These are phyloP conservation scores for Ianthella basta DNA, from an alignment of 37 sponge, comb jelly and placozoan species.

Conservation along the genomic window DNA sequence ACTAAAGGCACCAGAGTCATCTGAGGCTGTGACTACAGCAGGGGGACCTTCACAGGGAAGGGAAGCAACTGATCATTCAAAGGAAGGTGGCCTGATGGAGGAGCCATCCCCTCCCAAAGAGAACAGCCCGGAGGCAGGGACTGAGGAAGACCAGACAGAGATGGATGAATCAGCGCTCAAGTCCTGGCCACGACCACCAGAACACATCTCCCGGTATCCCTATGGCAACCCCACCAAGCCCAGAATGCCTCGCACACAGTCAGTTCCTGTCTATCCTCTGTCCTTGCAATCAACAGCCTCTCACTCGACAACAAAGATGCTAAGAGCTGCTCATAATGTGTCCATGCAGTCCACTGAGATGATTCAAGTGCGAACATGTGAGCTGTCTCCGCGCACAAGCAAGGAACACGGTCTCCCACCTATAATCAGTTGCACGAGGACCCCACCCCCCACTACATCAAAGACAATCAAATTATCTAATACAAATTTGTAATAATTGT, in stretches of 20 bases:
- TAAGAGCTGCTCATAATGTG: neutral
- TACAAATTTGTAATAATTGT: neutral
- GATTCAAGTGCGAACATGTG: no score
- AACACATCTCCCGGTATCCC: slow-evolving; percentile 2
- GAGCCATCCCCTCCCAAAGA: no score
- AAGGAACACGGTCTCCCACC: no score
- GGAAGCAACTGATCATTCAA: no score
- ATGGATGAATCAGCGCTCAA: neutral
- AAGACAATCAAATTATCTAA: neutral
- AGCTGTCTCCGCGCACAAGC: no score
- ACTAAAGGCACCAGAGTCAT: no score
- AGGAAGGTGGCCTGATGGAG: no score
- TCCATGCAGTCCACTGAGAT: no score
- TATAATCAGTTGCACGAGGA: neutral
- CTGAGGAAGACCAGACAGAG: no score
- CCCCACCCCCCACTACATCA: neutral
- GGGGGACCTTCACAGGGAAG: no score
- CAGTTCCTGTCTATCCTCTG: neutral
- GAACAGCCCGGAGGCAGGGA: no score
- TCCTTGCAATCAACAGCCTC: slow-evolving; percentile 4
- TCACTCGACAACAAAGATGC: neutral
- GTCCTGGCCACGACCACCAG: neutral
- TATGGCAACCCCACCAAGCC: neutral
- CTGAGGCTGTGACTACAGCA: no score
- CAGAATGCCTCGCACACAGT: neutral